These are phyloP conservation scores for Ennomos quercinarius DNA, from an alignment of 2,888 invertebrate genomes.

Conservation along the genomic window DNA sequence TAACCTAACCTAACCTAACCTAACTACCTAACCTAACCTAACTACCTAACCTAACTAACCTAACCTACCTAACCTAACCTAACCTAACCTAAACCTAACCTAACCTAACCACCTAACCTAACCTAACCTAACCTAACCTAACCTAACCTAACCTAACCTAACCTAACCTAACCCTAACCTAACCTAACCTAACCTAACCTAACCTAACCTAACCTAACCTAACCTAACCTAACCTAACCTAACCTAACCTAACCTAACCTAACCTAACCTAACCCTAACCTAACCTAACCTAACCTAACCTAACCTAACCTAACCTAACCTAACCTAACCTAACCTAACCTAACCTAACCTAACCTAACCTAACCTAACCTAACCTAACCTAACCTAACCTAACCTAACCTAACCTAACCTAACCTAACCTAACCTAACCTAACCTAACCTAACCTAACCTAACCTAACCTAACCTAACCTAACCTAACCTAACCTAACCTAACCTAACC, in stretches of 20 bases:
- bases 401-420: too few species aligned
- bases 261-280: conserved; percentile 25
- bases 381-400: conserved; percentile 7
- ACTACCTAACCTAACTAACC: conserved; percentile 23
- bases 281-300: conserved; percentile 23
- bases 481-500: too few species aligned
- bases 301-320: conserved; percentile 29
- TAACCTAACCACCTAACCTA: not conserved
- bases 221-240: conserved; percentile 7
- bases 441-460: too few species aligned
- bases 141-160: too few species aligned
- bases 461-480: too few species aligned
- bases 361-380: conserved; percentile 16
- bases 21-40: conserved; percentile 45
- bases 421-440: too few species aligned
- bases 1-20: conserved; percentile 48
- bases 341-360: conserved; percentile 15
- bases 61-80: conserved; percentile 8
- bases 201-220: too few species aligned
- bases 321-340: conserved; percentile 27
- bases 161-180: not conserved
- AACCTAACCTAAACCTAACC: conserved; percentile 6
- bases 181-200: not conserved
- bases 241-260: conserved; percentile 29
- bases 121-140: too few species aligned